phyloP scores from a whole-genome alignment of 2,113 vertebrate species.

The Vanacampus margaritifer region DNA sequence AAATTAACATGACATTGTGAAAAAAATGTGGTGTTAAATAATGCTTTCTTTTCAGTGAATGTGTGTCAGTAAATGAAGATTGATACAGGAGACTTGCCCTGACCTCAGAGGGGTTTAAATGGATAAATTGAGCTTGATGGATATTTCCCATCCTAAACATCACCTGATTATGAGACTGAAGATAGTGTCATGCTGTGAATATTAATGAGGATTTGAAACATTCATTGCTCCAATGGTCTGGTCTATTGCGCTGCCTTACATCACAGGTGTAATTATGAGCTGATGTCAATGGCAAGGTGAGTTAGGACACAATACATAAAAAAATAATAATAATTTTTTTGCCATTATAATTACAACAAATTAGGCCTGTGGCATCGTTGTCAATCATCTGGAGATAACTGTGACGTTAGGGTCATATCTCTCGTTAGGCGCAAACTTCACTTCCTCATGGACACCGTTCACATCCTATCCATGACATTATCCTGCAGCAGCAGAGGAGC shows the following conservation, averaged over 20 bases:
- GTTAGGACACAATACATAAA: not conserved
- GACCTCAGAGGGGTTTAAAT: conserved; percentile 23
- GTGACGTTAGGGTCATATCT: no score
- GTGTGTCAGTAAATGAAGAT: conserved; percentile 7
- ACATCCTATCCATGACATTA: no score
- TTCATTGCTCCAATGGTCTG: conserved; percentile 33
- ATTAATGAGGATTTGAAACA: conserved; percentile 36
- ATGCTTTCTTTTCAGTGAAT: not conserved
- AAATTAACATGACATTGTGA: not conserved
- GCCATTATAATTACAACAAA: not conserved
- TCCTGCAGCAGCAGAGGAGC: no score
- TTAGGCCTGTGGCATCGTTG: no score
- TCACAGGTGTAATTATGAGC: conserved; percentile 29
- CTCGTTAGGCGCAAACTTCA: no score
- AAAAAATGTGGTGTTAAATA: not conserved
- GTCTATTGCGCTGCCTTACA: conserved; percentile 17
- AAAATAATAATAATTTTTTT: not conserved
- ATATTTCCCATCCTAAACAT: conserved; percentile 17
- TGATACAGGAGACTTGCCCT: not conserved
- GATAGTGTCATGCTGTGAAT: conserved; percentile 44
- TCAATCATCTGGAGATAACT: no score
- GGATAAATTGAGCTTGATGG: conserved; percentile 21
- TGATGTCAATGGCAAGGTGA: conserved; percentile 6
- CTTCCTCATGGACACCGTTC: no score
- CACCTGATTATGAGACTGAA: conserved; percentile 21